Evolutionary conservation across 1,140 invertebrate genomes (phyloP), one percentile per base, ranked within the genome.

Genomic region (Pogonomyrmex barbatus): DNA sequence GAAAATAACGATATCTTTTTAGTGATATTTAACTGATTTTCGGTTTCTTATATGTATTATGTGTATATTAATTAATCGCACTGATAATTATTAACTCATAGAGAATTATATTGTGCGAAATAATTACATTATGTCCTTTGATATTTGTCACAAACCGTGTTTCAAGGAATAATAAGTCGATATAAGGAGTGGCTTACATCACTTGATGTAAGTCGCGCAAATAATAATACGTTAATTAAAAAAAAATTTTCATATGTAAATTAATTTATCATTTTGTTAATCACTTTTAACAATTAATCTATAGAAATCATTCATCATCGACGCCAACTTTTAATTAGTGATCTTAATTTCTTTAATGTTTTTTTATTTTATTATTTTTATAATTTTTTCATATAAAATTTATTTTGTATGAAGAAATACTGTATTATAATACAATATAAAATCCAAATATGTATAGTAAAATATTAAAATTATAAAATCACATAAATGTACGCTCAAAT

Each of bases 221-320:
- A 47, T 68, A 9, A 68, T 2, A 68, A 12, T 14, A 24, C 45
- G 24, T 68, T 68, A 68, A 68, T 68, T 68, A 68, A 68, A 68
- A 68, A 50, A 50, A 10, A n/a, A 68, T 68, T 68, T 68, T 0
- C 24, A 24, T 24, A 68, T 50, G 24, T 68, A 68, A 68, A 68
- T 68, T 68, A 68, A 68, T 68, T 68, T 68, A 10, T 68, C 30
- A 45, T 47, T 68, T 24, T 24, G 24, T 24, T 24, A 24, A 24
- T 24, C 24, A 24, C 24, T 24, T 24, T 24, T n/a, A n/a, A 24
- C 0, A 24, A 42, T 1, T 9, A 65, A 65, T 4, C 42, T 36
- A 14, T 63, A 63, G 4, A 30, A 5, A 0, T 4, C 17, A 3
- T 67, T 8, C 63, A 17, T 0, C 12, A 63, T n/a, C 39, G 2